A percentile compares a stretch with the other conserved stretches of the same genome.
Conservation (phyloP, 1,140 invertebrate species). For the Globodera rostochiensis region DNA sequence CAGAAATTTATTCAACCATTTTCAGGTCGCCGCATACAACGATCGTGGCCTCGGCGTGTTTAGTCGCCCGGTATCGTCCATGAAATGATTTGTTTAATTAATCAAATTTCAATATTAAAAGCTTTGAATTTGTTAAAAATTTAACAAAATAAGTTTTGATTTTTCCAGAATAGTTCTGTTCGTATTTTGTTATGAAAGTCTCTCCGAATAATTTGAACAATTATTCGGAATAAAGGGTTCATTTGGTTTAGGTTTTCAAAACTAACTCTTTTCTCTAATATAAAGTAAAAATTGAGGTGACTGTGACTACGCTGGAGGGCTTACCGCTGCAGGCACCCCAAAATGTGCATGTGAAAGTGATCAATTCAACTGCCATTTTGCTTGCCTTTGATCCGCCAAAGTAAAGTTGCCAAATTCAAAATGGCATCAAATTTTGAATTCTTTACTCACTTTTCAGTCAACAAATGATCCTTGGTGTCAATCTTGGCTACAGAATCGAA, state of each 20-base stretch:
- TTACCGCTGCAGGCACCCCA: conserved; percentile 87
- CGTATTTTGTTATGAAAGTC: too few species aligned
- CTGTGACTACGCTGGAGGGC: conserved; percentile 89
- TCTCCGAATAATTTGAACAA: too few species aligned
- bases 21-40: conserved; percentile 92
- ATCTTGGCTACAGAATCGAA: conserved; percentile 94
- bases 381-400: conserved; percentile 69
- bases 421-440: neutral
- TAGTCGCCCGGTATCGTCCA: conserved; percentile 78
- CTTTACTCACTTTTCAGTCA: conserved; percentile 68
- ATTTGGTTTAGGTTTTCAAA: too few species aligned
- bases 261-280: too few species aligned
- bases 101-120: too few species aligned
- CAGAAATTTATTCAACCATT: neutral
- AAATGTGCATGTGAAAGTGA: conserved; percentile 76
- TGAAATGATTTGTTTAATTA: too few species aligned
- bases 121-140: too few species aligned
- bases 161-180: too few species aligned
- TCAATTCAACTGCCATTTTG: conserved; percentile 78
- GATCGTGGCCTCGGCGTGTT: conserved; percentile 91
- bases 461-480: conserved; percentile 96
- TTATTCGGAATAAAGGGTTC: too few species aligned
- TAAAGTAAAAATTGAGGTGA: too few species aligned
- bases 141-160: too few species aligned
- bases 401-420: neutral